Conservation (phyloP, 2,113 vertebrate species). For the Chloropsis hardwickii region DNA sequence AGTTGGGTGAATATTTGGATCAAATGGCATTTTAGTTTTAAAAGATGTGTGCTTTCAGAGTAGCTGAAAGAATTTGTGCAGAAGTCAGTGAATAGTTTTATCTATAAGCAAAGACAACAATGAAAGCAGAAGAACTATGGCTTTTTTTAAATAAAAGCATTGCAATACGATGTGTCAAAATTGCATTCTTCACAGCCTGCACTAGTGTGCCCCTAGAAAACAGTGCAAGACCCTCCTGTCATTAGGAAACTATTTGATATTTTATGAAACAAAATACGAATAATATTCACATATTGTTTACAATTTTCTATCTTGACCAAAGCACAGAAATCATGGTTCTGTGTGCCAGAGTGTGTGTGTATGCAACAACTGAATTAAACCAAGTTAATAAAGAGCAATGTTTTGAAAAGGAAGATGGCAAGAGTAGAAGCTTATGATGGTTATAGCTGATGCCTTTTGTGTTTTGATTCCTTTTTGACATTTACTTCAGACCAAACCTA, state of each 20-base stretch:
- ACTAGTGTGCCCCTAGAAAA: neutral
- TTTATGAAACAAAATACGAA: neutral
- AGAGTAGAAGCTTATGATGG: neutral
- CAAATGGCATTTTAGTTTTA: neutral
- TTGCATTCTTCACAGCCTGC: neutral
- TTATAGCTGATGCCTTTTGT: neutral
- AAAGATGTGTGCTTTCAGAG: neutral
- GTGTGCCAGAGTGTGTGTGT: neutral
- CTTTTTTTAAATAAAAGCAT: neutral
- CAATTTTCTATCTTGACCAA: neutral
- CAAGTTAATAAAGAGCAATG: neutral
- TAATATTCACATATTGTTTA: neutral
- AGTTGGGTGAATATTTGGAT: neutral
- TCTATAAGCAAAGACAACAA: neutral
- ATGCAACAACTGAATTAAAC: neutral
- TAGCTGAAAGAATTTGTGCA: neutral
- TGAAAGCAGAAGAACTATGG: neutral
- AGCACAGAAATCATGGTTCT: neutral
- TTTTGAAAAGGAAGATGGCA: neutral
- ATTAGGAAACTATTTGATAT: neutral
- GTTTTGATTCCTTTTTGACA: constrained; percentile 3
- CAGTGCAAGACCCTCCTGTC: accelerated
- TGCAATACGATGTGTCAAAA: neutral
- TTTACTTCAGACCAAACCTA: neutral
- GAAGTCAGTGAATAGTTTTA: neutral